Conservation (phyloP, 2,888 invertebrate species). For the Drosophila pseudotakahashii region DNA sequence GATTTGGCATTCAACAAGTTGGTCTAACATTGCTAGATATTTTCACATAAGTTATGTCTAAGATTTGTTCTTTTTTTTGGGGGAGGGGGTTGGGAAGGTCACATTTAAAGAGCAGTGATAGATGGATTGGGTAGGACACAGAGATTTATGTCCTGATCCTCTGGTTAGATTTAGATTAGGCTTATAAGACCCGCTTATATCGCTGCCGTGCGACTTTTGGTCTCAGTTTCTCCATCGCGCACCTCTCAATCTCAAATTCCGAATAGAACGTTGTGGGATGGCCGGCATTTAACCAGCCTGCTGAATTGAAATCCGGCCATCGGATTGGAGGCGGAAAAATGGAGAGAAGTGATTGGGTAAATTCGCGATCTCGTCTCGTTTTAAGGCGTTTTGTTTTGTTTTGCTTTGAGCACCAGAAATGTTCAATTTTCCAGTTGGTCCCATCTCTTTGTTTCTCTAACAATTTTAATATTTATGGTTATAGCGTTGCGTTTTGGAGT, state of each 20-base stretch:
- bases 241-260: slow-evolving; percentile 25
- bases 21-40: slow-evolving; percentile 60
- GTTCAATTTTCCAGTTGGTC: slow-evolving; percentile 48
- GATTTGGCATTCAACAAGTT: slow-evolving; percentile 76
- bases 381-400: slow-evolving; percentile 32
- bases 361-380: slow-evolving; percentile 58
- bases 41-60: slow-evolving; percentile 56
- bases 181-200: slow-evolving; percentile 84
- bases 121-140: slow-evolving; percentile 41
- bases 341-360: slow-evolving; percentile 47
- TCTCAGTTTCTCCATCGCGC: slow-evolving; percentile 28
- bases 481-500: too few relatives aligned
- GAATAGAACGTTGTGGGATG: not conserved
- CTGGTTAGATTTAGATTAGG: slow-evolving; percentile 59
- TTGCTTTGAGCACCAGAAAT: slow-evolving; percentile 67
- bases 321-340: slow-evolving; percentile 26
- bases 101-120: slow-evolving; percentile 41
- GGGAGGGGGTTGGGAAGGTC: slow-evolving; percentile 10
- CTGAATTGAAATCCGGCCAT: slow-evolving; percentile 70
- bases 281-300: slow-evolving; percentile 74
- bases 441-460: slow-evolving; percentile 41
- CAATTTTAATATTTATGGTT: slow-evolving; percentile 35
- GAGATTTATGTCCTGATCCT: slow-evolving; percentile 11
- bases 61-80: slow-evolving; percentile 64
- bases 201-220: slow-evolving; percentile 75